These are phyloP conservation scores for Megaustenia siamemsis DNA, from an alignment of 2,888 invertebrate genomes.

Conservation along the genomic window DNA sequence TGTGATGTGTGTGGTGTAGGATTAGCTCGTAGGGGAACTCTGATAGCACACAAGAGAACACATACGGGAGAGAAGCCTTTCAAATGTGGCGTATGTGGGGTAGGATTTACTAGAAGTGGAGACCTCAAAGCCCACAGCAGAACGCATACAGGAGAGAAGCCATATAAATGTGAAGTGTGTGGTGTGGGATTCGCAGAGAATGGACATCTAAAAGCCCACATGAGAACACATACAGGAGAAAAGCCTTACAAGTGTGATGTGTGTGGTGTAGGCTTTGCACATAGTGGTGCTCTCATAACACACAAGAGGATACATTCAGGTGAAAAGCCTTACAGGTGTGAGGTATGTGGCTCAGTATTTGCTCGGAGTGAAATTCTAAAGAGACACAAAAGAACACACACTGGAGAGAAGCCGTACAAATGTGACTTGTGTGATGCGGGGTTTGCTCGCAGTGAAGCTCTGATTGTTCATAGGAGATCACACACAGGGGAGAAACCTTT, in stretches of 20 bases:
- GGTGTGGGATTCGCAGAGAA: background rate
- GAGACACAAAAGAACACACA: background rate
- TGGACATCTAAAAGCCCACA: background rate
- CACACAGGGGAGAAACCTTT: background rate
- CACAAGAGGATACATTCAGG: background rate
- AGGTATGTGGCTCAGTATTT: background rate
- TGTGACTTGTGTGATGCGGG: background rate
- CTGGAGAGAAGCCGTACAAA: background rate
- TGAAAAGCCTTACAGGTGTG: background rate
- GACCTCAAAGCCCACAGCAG: background rate
- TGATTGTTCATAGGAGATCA: background rate
- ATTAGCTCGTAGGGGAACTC: background rate
- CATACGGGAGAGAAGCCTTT: background rate
- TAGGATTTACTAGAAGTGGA: background rate
- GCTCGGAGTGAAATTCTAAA: background rate
- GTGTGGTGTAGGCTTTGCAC: background rate
- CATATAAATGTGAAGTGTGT: background rate
- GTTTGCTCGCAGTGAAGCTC: background rate
- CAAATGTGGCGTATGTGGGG: background rate
- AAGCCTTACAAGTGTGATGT: background rate
- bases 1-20: too few species aligned
- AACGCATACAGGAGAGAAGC: background rate
- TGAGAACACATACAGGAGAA: background rate
- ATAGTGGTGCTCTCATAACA: background rate
- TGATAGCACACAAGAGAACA: background rate